Conservation (phyloP, 2,888 invertebrate species). For the Tholera decimalis region DNA sequence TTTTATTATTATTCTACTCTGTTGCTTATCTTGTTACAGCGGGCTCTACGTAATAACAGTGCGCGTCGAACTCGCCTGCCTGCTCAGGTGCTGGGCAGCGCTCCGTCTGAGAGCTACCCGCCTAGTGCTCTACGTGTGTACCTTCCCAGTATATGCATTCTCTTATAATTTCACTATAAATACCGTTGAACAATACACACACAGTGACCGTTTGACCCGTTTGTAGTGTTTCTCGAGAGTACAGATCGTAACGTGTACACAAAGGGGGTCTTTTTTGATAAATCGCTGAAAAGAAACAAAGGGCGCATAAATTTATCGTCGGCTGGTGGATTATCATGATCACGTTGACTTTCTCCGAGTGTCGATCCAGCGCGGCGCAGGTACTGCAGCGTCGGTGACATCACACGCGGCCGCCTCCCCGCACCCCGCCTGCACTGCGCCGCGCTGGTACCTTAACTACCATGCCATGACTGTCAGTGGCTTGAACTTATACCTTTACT, state of each 20-base stretch:
- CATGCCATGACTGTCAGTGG: conserved; percentile 30
- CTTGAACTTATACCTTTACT: conserved; percentile 50
- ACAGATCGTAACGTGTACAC: conserved; percentile 62
- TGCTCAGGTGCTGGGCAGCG: conserved; percentile 55
- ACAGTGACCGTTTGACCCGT: conserved; percentile 74
- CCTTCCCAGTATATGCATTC: conserved; percentile 13
- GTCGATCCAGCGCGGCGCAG: conserved; percentile 72
- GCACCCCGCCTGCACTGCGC: conserved; percentile 44
- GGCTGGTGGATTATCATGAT: conserved; percentile 86
- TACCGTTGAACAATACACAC: conserved; percentile 53
- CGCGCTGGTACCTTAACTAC: conserved; percentile 41
- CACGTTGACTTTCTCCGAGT: conserved; percentile 86
- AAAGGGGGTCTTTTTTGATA: conserved; percentile 85
- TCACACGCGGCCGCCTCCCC: conserved; percentile 63
- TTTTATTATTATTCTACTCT: conserved; percentile 82
- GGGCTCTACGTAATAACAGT: conserved; percentile 75
- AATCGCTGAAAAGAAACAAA: conserved; percentile 89
- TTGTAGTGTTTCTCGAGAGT: conserved; percentile 69
- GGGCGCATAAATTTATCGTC: conserved; percentile 88
- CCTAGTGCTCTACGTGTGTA: too few relatives aligned
- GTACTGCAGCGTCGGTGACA: conserved; percentile 57
- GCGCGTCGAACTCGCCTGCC: conserved; percentile 57
- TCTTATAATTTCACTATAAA: conserved; percentile 44
- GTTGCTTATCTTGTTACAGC: conserved; percentile 80
- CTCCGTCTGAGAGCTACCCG: conserved; percentile 42